Evolutionary conservation across 2,888 invertebrate genomes (phyloP), one percentile per base, ranked within the genome.

Genomic region (Eretmocerus hayati): DNA sequence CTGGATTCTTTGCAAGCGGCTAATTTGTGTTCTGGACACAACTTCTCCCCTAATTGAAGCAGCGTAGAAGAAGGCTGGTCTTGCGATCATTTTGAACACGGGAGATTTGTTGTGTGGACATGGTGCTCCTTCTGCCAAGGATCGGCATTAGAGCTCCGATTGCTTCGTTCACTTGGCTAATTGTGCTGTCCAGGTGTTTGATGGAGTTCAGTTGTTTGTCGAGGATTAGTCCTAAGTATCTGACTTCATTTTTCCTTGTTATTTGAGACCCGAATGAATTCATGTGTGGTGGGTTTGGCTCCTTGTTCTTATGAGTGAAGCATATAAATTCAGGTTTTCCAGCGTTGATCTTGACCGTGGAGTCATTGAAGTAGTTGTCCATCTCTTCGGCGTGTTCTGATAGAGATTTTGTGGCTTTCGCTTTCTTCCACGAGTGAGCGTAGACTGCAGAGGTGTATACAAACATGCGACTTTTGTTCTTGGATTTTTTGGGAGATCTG

Each of bases 191-290:
- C 2, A 54, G 39, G 39, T 44, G 38, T 40, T 22, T 32, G 49
- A 20, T 39, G 39, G 13, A 43, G 11, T 19, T 43, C 20, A 57
- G 40, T 23, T 46, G 50, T 1, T 22, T 8, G 36, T 59, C 58
- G 18, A 59, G 39, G 4, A 26, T n/a, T 0, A 58, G 38, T 2
- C 58, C 57, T 13, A 59, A 45, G 33, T 59, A 56, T 46, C 48
- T 55, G 1, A 53, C 54, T 21, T 16, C 21, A 9, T 30, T 15
- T 21, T 26, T 53, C 3, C 36, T 48, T 2, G 23, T 35, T 41
- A 5, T 13, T 23, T 4, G 6, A 11, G 26, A 9, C 6, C 11
- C 16, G 4, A 13, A 18, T 15, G 30, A 16, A 13, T 18, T 19
- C 13, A 46, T 47, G 16, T 13, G 19, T 32, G 31, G 20, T 4